Conservation (phyloP, 2,113 vertebrate species). For the Brachyhypopomus occidentalis region DNA sequence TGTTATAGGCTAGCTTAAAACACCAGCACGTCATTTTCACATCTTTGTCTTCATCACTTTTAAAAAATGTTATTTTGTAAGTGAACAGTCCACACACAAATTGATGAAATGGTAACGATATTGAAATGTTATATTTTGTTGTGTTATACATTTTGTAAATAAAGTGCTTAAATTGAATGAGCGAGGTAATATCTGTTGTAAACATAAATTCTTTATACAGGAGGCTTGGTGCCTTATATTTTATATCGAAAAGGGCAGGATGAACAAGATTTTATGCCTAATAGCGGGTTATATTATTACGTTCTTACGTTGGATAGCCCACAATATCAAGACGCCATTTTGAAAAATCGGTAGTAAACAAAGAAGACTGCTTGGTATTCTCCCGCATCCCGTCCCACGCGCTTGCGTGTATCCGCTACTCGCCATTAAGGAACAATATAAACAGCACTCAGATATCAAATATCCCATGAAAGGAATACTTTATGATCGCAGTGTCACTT, state of each 20-base stretch:
- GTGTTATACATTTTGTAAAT: slow-evolving; percentile 87
- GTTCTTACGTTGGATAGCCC: not conserved
- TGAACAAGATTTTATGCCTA: not conserved
- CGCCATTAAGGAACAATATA: slow-evolving; percentile 5
- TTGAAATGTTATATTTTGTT: slow-evolving; percentile 87
- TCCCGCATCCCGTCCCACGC: slow-evolving; percentile 30
- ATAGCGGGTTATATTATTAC: not conserved
- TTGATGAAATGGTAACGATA: slow-evolving; percentile 78
- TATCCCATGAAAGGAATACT: not conserved
- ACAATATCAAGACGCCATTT: slow-evolving; percentile 49
- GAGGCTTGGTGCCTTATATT: not conserved
- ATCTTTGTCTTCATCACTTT: slow-evolving; percentile 68
- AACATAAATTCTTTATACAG: not conserved
- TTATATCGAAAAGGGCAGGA: not conserved
- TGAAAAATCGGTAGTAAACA: slow-evolving; percentile 54
- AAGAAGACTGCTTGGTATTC: slow-evolving; percentile 32
- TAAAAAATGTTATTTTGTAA: slow-evolving; percentile 70
- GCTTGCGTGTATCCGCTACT: slow-evolving; percentile 1
- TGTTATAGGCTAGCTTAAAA: slow-evolving; percentile 56
- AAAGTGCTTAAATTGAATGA: slow-evolving; percentile 77
- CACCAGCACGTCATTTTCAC: slow-evolving; percentile 76
- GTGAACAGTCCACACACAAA: slow-evolving; percentile 72
- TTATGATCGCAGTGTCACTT: not conserved
- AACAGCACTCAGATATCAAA: not conserved
- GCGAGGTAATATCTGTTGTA: slow-evolving; percentile 23